Evolutionary conservation across 2,113 vertebrate species (phyloP).

Genomic region (Alligator mississippiensis): DNA sequence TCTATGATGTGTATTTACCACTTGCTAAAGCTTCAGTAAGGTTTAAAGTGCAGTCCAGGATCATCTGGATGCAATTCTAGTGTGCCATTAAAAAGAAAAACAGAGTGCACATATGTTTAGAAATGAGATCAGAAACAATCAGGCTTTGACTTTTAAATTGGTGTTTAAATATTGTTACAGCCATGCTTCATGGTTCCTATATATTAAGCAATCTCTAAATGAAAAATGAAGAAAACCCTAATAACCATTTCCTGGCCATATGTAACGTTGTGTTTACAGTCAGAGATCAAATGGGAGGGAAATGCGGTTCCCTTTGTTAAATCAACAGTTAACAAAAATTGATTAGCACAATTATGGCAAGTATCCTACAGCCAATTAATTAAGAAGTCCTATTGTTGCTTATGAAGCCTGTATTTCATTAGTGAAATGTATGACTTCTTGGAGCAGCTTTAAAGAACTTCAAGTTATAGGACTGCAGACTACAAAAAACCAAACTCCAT

Average conservation of each 20-base stretch:
- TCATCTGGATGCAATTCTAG: neutral
- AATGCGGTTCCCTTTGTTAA: slow-evolving; percentile 3
- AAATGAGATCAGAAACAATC: neutral
- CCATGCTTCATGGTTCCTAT: neutral
- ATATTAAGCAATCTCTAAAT: neutral
- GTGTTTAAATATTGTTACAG: neutral
- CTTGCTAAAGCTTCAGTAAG: neutral
- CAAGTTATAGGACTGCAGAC: neutral
- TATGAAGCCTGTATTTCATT: neutral
- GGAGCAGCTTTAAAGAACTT: neutral
- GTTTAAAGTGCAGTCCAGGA: neutral
- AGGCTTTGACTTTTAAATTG: neutral
- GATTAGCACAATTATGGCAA: neutral
- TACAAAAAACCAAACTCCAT: neutral
- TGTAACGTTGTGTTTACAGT: neutral
- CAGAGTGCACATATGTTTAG: neutral
- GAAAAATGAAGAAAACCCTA: slow-evolving; percentile 20
- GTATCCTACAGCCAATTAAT: neutral
- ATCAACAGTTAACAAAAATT: slow-evolving; percentile 55
- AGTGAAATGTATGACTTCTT: neutral
- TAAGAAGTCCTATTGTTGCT: neutral
- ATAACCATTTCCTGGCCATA: neutral
- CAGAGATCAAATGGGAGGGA: slow-evolving; percentile 11
- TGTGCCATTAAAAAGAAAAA: neutral
- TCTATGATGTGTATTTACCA: neutral